Conservation (phyloP, 2,113 vertebrate genomes). For the Melanotaenia duboulayi region DNA sequence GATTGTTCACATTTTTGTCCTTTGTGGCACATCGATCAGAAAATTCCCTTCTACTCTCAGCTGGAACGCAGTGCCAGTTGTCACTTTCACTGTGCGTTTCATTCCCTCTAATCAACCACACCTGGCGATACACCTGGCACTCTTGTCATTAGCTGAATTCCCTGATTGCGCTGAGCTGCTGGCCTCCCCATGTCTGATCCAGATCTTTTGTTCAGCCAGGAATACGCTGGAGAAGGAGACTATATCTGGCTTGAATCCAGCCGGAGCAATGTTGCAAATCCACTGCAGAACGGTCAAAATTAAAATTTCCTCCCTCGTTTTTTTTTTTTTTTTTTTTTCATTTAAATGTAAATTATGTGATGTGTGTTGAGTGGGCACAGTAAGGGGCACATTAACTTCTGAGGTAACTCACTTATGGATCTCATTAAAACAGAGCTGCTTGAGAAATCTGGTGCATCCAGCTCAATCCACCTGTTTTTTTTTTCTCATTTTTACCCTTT, state of each 20-base stretch:
- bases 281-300: slow-evolving; percentile 22
- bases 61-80: slow-evolving; percentile 60
- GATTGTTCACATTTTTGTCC: slow-evolving; percentile 45
- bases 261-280: not conserved
- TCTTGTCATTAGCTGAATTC: slow-evolving; percentile 69
- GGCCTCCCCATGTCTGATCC: slow-evolving; percentile 43
- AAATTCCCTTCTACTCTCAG: slow-evolving; percentile 45
- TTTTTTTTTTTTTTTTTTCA: slow-evolving; percentile 29
- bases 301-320: not conserved
- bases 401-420: slow-evolving; percentile 54
- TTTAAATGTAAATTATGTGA: slow-evolving; percentile 46
- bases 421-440: slow-evolving; percentile 73
- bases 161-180: slow-evolving; percentile 59
- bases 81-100: slow-evolving; percentile 67
- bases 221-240: slow-evolving; percentile 15
- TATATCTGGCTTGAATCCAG: slow-evolving; percentile 16
- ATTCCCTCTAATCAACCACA: slow-evolving; percentile 79
- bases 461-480: slow-evolving; percentile 12
- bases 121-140: slow-evolving; percentile 79
- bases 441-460: slow-evolving; percentile 40
- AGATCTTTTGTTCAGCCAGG: slow-evolving; percentile 50
- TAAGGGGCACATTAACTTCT: slow-evolving; percentile 73
- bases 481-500: not conserved
- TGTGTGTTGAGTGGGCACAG: slow-evolving; percentile 36
- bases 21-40: slow-evolving; percentile 51